Evolutionary conservation across 2,888 invertebrate species (phyloP).

Genomic region (Chorisops tibialis): DNA sequence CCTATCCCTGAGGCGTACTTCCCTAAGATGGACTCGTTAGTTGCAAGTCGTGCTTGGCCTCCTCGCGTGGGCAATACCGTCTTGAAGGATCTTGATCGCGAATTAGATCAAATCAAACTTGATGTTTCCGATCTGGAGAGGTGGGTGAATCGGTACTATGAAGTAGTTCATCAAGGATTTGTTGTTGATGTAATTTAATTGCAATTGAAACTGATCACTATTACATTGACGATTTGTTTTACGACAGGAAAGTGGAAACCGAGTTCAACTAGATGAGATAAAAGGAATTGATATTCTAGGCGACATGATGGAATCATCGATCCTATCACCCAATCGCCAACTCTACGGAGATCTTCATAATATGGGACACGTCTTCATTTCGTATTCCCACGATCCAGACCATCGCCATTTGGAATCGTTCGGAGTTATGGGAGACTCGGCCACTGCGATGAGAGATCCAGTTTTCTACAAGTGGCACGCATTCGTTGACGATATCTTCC

Average conservation of each 20-base stretch:
- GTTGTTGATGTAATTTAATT: conserved; percentile 50
- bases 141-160: conserved; percentile 68
- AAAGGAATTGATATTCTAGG: conserved; percentile 41
- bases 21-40: conserved; percentile 72
- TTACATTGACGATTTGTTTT: conserved; percentile 40
- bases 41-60: conserved; percentile 69
- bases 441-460: conserved; percentile 84
- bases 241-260: conserved; percentile 34
- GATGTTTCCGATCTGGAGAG: conserved; percentile 66
- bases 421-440: conserved; percentile 76
- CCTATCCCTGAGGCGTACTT: conserved; percentile 74
- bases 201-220: conserved; percentile 36
- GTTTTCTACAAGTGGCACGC: conserved; percentile 84
- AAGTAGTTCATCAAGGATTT: conserved; percentile 62
- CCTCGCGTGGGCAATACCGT: conserved; percentile 58
- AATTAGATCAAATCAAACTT: conserved; percentile 60
- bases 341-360: conserved; percentile 54
- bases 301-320: conserved; percentile 61
- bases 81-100: conserved; percentile 61
- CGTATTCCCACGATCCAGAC: conserved; percentile 73
- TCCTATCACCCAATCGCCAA: conserved; percentile 39
- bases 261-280: conserved; percentile 37
- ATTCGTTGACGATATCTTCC: conserved; percentile 74
- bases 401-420: conserved; percentile 65
- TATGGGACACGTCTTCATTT: conserved; percentile 69